phyloP scores from a whole-genome alignment of 2,797 vertebrate genomes.

The Sebastes oblongus region DNA sequence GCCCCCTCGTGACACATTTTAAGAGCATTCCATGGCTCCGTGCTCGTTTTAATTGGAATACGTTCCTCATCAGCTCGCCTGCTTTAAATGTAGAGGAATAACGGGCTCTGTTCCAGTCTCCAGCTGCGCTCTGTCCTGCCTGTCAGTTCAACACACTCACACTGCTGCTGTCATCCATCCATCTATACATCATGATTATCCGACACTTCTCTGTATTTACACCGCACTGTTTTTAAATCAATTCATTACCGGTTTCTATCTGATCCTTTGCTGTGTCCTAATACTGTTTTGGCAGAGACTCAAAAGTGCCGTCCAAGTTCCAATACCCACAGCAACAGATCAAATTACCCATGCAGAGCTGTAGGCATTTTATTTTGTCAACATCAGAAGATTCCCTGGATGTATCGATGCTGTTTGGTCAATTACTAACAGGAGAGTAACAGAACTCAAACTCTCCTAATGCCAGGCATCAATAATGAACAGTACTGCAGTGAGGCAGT shows the following conservation, averaged over 20 bases:
- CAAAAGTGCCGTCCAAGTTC: background rate
- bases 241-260: background rate
- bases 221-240: background rate
- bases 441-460: constrained; percentile 15
- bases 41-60: constrained; percentile 61
- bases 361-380: constrained; percentile 26
- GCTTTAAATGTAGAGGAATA: constrained; percentile 20
- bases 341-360: constrained; percentile 25
- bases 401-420: constrained; percentile 22
- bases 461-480: constrained; percentile 33
- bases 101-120: background rate
- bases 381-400: constrained; percentile 32
- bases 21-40: constrained; percentile 43
- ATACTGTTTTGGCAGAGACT: background rate
- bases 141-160: background rate
- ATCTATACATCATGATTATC: background rate
- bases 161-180: background rate
- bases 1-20: constrained; percentile 30
- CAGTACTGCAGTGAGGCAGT: background rate
- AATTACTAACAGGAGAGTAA: constrained; percentile 22
- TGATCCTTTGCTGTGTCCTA: background rate
- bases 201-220: background rate
- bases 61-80: constrained; percentile 34
- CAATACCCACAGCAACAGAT: constrained; percentile 7
- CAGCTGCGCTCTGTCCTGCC: background rate